These are phyloP conservation scores for Malurus alboscapulatus DNA, from an alignment of 2,113 vertebrate genomes.

Conservation along the genomic window DNA sequence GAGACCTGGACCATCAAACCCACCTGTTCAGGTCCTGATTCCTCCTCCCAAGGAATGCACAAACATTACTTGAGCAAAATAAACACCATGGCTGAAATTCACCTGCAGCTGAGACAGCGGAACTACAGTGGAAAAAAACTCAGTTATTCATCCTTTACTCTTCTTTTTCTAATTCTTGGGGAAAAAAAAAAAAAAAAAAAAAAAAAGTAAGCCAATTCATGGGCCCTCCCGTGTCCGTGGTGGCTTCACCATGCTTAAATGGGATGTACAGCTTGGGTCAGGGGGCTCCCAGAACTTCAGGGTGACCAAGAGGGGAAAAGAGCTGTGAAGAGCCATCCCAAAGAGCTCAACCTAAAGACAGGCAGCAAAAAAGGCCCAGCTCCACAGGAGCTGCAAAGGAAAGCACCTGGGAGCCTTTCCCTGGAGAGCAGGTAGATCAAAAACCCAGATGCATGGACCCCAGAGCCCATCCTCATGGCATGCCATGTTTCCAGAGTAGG, in stretches of 20 bases:
- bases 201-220: not conserved
- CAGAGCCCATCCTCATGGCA: accelerated
- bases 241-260: not conserved
- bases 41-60: not conserved
- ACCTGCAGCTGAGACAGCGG: not conserved
- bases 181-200: not conserved
- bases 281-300: not conserved
- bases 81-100: not conserved
- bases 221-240: not conserved
- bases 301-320: not conserved
- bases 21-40: not conserved
- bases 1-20: not conserved
- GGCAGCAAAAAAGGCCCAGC: not conserved
- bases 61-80: not conserved
- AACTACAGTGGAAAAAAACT: not conserved
- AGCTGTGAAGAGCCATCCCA: not conserved
- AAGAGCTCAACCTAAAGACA: not conserved
- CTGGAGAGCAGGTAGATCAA: not conserved
- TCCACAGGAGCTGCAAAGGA: not conserved
- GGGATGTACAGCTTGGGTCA: not conserved
- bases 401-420: conserved; percentile 34
- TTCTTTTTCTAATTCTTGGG: not conserved
- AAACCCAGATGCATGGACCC: not conserved
- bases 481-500: not conserved
- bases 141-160: not conserved